phyloP scores from a whole-genome alignment of 2,797 vertebrate genomes.

The Morelia viridis region DNA sequence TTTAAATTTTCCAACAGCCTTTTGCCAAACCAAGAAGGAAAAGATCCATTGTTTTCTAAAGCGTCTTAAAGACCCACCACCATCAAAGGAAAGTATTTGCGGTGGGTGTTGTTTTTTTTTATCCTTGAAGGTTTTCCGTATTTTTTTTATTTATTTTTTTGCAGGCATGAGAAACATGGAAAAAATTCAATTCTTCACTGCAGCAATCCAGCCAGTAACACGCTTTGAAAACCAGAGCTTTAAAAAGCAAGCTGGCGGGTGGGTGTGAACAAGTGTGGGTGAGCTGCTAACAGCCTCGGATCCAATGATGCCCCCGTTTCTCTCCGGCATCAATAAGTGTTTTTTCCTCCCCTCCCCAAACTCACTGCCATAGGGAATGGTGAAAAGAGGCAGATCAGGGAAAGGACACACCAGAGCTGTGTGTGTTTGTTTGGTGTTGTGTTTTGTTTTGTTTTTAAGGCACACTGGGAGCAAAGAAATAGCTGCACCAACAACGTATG shows the following conservation, averaged over 20 bases:
- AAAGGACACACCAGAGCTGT: conserved; percentile 20
- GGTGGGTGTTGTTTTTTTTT: background rate
- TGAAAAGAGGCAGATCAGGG: conserved; percentile 37
- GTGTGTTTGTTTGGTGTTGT: background rate
- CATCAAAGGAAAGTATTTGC: conserved; percentile 19
- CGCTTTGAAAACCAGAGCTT: conserved; percentile 37
- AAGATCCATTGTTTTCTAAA: conserved; percentile 37
- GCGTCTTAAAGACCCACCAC: conserved; percentile 57
- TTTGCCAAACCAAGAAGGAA: conserved; percentile 37
- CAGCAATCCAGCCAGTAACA: conserved; percentile 48
- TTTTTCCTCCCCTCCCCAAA: background rate
- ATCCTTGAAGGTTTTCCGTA: conserved; percentile 47
- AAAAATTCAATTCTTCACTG: conserved; percentile 59
- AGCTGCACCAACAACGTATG: conserved; percentile 25
- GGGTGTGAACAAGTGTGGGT: background rate
- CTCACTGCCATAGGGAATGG: conserved; percentile 20
- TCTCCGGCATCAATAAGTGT: conserved; percentile 28
- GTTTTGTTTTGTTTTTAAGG: background rate
- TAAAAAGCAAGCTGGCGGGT: conserved; percentile 6
- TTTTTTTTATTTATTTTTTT: conserved; percentile 40
- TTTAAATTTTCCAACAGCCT: background rate
- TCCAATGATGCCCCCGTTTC: conserved; percentile 19
- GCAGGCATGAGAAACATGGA: conserved; percentile 64
- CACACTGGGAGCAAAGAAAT: background rate
- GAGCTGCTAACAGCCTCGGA: background rate